A percentile compares a stretch with the other conserved stretches of the same genome.
Evolutionary conservation across 2,888 invertebrate genomes (phyloP).

Genomic region (Metalampra italica): DNA sequence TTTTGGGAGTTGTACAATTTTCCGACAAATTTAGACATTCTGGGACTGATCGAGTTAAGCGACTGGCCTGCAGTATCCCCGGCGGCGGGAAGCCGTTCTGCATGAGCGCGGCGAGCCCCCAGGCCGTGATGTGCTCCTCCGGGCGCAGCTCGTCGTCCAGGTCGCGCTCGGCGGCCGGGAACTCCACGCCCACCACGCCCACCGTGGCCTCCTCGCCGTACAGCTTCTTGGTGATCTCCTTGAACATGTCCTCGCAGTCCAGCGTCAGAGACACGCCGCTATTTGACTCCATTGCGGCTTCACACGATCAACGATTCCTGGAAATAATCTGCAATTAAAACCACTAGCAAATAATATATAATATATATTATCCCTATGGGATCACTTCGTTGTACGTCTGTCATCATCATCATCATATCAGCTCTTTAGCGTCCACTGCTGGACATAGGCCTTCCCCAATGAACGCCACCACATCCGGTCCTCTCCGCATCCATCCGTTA

Average conservation of each 20-base stretch:
- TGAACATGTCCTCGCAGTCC: conserved; percentile 91
- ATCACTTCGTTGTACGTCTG: too few relatives aligned
- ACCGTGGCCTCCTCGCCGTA: conserved; percentile 88
- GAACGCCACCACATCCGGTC: too few relatives aligned
- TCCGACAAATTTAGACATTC: too few relatives aligned
- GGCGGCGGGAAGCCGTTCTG: conserved; percentile 84
- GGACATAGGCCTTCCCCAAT: too few relatives aligned
- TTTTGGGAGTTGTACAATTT: too few relatives aligned
- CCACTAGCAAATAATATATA: too few relatives aligned
- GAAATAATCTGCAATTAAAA: too few relatives aligned
- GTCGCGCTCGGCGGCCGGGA: conserved; percentile 72
- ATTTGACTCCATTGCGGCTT: conserved; percentile 69
- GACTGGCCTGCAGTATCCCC: conserved; percentile 71
- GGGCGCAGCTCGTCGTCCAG: conserved; percentile 78
- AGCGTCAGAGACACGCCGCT: conserved; percentile 76
- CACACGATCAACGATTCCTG: neutral
- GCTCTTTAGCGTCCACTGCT: too few relatives aligned
- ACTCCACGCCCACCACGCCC: conserved; percentile 69
- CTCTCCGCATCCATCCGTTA: too few relatives aligned
- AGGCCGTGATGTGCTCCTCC: conserved; percentile 85
- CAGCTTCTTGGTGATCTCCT: conserved; percentile 94
- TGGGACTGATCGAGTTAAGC: too few relatives aligned
- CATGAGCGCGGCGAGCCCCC: conserved; percentile 87
- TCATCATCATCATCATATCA: too few relatives aligned
- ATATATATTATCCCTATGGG: too few relatives aligned